Evolutionary conservation across 1,140 invertebrate species (phyloP).

Genomic region (Eriocheir sinensis): DNA sequence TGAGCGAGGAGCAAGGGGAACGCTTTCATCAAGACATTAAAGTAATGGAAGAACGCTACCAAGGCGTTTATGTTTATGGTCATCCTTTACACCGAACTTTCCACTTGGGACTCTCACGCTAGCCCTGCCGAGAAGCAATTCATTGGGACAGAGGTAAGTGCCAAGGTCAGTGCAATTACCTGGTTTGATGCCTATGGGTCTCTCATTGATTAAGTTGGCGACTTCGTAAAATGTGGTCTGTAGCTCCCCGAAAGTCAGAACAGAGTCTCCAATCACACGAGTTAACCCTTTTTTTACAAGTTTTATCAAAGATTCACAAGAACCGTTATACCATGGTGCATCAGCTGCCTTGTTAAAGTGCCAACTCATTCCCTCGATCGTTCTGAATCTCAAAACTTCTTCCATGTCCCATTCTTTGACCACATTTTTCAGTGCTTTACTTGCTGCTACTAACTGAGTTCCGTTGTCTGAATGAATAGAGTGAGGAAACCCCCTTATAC

Average conservation of each 20-base stretch:
- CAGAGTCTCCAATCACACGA: constrained; percentile 15
- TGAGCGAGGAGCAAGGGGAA: no score
- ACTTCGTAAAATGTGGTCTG: constrained; percentile 26
- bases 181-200: no score
- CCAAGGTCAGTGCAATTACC: no score
- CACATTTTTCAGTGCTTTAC: background rate
- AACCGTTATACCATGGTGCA: constrained; percentile 50
- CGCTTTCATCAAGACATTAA: no score
- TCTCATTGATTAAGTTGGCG: background rate
- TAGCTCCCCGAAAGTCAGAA: constrained; percentile 46
- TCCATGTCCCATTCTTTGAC: background rate
- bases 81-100: no score
- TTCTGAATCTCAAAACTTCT: background rate
- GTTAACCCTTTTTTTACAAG: constrained; percentile 40
- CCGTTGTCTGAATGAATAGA: constrained; percentile 27
- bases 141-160: no score
- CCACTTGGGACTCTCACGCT: no score
- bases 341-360: constrained; percentile 59
- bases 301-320: constrained; percentile 41
- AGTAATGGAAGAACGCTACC: no score
- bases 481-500: background rate
- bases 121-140: no score
- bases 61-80: no score
- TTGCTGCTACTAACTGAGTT: constrained; percentile 18
- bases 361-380: constrained; percentile 28